Percentiles rank a stretch among this genome's conserved stretches.
These are phyloP conservation scores for Hippocampus guttulatus DNA, from an alignment of 2,113 vertebrate species.

Conservation along the genomic window DNA sequence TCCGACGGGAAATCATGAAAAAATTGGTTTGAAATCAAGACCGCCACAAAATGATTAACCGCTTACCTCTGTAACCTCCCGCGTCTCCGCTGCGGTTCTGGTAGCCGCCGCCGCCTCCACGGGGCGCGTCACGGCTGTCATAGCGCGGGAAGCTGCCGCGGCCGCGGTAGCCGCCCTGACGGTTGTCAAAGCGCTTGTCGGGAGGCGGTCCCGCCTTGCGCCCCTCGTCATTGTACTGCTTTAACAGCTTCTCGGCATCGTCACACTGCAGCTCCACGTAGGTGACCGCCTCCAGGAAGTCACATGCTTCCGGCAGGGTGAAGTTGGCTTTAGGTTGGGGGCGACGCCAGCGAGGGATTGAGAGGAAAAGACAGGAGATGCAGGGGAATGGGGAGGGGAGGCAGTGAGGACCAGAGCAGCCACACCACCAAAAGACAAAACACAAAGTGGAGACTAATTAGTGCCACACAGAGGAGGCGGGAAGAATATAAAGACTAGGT, in stretches of 20 bases:
- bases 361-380: slow-evolving; percentile 23
- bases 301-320: slow-evolving; percentile 79
- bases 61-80: slow-evolving; percentile 63
- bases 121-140: slow-evolving; percentile 77
- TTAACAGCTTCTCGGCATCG: slow-evolving; percentile 80
- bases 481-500: slow-evolving; percentile 53
- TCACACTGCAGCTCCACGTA: slow-evolving; percentile 79
- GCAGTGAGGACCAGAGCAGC: slow-evolving; percentile 66
- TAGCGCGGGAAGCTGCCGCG: slow-evolving; percentile 81
- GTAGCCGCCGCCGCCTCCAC: slow-evolving; percentile 66
- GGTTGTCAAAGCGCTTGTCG: slow-evolving; percentile 85
- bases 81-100: slow-evolving; percentile 72
- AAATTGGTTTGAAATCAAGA: background rate
- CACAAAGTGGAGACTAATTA: slow-evolving; percentile 48
- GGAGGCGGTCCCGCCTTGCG: slow-evolving; percentile 83
- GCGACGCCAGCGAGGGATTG: slow-evolving; percentile 40
- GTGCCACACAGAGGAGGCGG: slow-evolving; percentile 26
- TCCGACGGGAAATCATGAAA: background rate
- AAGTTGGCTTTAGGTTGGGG: slow-evolving; percentile 78
- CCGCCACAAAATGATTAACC: background rate
- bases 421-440: slow-evolving; percentile 72
- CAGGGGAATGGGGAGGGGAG: slow-evolving; percentile 27
- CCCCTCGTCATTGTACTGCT: slow-evolving; percentile 87
- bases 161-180: slow-evolving; percentile 73
- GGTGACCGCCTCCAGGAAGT: slow-evolving; percentile 83